These are phyloP conservation scores for Dastarcus helophoroides DNA, from an alignment of 2,888 invertebrate species.

Conservation along the genomic window DNA sequence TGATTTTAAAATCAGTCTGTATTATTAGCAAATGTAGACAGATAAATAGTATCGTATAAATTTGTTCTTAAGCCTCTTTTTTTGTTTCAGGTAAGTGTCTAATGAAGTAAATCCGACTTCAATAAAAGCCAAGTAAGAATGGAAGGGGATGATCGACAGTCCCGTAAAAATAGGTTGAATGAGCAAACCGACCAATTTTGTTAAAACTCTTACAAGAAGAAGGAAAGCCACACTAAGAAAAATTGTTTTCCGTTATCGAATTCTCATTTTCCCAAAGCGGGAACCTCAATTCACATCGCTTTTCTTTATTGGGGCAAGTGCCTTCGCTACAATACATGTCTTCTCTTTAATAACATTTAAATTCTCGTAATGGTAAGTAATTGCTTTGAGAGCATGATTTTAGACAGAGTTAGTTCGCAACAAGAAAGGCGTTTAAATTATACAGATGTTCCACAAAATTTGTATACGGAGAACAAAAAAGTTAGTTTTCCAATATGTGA, in stretches of 20 bases:
- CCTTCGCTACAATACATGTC: constrained; percentile 21
- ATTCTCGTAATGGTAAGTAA: constrained; percentile 23
- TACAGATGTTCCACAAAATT: no score
- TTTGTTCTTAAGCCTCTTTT: constrained; percentile 3
- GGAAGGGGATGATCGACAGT: no score
- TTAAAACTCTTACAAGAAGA: constrained; percentile 16
- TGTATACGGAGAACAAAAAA: no score
- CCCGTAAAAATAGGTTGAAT: no score
- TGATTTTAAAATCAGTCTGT: no score
- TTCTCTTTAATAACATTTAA: constrained; percentile 24
- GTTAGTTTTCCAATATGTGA: no score
- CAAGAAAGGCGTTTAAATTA: no score
- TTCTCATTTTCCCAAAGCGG: constrained; percentile 25
- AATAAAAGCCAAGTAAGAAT: constrained; percentile 1
- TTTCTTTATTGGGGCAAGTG: constrained; percentile 20
- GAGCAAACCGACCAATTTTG: constrained; percentile 20
- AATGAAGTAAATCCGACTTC: no score
- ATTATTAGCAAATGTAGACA: no score
- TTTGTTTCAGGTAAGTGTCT: constrained; percentile 9
- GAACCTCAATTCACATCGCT: constrained; percentile 19
- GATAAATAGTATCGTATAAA: no score
- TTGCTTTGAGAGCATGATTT: constrained; percentile 18
- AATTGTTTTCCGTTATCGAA: constrained; percentile 43
- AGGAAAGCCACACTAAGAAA: constrained; percentile 31
- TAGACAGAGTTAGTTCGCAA: no score